Evolutionary conservation across 2,797 vertebrate species (phyloP).

Genomic region (Pseudochirops cupreus): DNA sequence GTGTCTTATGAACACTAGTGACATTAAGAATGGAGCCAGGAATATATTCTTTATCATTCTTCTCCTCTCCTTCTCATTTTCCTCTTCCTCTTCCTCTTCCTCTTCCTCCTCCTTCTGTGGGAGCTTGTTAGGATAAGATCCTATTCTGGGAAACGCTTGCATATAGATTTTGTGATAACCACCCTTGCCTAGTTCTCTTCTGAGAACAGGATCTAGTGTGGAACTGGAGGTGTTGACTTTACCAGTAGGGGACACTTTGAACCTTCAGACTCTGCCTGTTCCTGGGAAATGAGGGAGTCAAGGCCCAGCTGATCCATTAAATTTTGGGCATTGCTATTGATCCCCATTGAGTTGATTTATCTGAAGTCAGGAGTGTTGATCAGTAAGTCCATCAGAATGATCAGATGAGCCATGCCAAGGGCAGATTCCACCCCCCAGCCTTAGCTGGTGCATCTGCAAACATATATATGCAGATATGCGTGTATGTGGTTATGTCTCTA

Average conservation of each 20-base stretch:
- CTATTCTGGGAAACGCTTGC: not conserved
- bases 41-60: not conserved
- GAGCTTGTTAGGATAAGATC: not conserved
- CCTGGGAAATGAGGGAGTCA: constrained; percentile 31
- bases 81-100: not conserved
- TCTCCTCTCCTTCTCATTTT: not conserved
- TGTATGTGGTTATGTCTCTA: not conserved
- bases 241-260: constrained; percentile 38
- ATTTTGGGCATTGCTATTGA: constrained; percentile 27
- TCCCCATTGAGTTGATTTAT: constrained; percentile 37
- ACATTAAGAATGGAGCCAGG: not conserved
- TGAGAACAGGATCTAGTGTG: constrained; percentile 26
- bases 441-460: not conserved
- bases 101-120: not conserved
- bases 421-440: constrained; percentile 36
- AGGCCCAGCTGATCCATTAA: not conserved
- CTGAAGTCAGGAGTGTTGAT: constrained; percentile 21
- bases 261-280: constrained; percentile 53
- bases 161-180: not conserved
- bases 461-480: not conserved
- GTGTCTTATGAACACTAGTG: not conserved
- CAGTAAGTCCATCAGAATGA: constrained; percentile 46
- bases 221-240: constrained; percentile 47
- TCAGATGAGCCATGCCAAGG: constrained; percentile 28
- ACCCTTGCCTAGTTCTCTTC: not conserved